Conservation (phyloP, 2,797 vertebrate genomes). For the Decapterus maruadsi region DNA sequence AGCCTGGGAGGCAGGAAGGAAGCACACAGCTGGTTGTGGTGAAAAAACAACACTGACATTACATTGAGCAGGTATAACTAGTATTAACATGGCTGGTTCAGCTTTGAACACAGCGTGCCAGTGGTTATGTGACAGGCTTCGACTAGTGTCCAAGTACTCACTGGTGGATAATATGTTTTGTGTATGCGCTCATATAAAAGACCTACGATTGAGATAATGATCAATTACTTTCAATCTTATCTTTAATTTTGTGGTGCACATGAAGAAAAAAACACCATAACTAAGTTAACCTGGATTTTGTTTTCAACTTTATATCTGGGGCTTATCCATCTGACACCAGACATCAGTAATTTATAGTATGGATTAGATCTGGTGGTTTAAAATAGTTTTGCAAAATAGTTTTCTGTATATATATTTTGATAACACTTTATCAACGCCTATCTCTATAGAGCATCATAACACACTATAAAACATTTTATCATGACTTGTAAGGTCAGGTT, state of each 20-base stretch:
- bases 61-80: constrained; percentile 64
- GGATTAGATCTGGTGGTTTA: not conserved
- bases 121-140: not conserved
- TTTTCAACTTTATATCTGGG: not conserved
- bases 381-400: too few relatives aligned
- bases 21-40: constrained; percentile 72
- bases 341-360: not conserved
- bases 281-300: not conserved
- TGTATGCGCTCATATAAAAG: not conserved
- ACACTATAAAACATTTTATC: too few relatives aligned
- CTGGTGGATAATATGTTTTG: not conserved
- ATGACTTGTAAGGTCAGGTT: too few relatives aligned
- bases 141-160: not conserved
- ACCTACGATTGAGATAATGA: not conserved
- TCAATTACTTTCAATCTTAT: not conserved
- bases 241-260: not conserved
- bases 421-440: too few relatives aligned
- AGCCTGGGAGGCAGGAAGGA: constrained; percentile 76
- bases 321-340: not conserved
- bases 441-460: too few relatives aligned
- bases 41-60: constrained; percentile 68
- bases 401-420: not conserved
- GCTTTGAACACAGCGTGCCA: constrained; percentile 20
- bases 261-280: not conserved
- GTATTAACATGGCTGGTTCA: constrained; percentile 64